These are phyloP conservation scores for Venturia canescens DNA, from an alignment of 1,140 invertebrate genomes.

Conservation along the genomic window DNA sequence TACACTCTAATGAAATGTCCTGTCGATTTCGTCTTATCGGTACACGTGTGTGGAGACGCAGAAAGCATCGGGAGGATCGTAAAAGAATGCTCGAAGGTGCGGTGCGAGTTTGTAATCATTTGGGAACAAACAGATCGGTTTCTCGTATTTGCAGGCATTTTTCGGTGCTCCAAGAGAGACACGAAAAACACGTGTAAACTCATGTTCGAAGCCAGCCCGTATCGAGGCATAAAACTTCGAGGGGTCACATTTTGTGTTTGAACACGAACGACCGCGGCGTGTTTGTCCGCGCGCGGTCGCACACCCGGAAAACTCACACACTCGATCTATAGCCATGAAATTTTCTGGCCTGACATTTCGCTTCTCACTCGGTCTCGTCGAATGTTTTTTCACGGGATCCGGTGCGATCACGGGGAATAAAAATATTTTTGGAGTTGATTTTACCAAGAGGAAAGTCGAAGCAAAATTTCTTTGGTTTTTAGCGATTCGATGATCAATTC, in stretches of 20 bases:
- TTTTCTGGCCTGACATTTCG: not conserved
- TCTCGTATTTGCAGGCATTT: constrained; percentile 36
- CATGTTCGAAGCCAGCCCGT: not conserved
- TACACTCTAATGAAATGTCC: not conserved
- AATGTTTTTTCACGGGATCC: not conserved
- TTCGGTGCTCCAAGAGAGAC: constrained; percentile 27
- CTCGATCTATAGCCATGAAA: constrained; percentile 12
- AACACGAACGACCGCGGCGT: constrained; percentile 34
- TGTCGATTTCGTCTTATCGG: constrained; percentile 9
- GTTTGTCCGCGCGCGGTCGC: constrained; percentile 43
- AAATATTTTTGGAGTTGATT: too few relatives aligned
- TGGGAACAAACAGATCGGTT: constrained; percentile 56
- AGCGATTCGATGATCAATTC: too few relatives aligned
- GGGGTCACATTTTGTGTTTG: constrained; percentile 18
- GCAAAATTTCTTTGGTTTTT: too few relatives aligned
- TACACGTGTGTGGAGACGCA: constrained; percentile 4
- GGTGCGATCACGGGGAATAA: not conserved
- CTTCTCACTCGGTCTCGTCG: constrained; percentile 44
- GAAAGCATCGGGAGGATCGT: not conserved
- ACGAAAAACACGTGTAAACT: constrained; percentile 54
- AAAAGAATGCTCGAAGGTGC: not conserved
- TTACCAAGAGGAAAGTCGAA: too few relatives aligned
- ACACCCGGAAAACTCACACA: constrained; percentile 43
- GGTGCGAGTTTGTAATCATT: constrained; percentile 51
- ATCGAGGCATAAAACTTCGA: not conserved